A percentile compares a stretch with the other conserved stretches of the same genome.
Conservation (phyloP, 2,797 vertebrate species). For the Sus cebifrons region DNA sequence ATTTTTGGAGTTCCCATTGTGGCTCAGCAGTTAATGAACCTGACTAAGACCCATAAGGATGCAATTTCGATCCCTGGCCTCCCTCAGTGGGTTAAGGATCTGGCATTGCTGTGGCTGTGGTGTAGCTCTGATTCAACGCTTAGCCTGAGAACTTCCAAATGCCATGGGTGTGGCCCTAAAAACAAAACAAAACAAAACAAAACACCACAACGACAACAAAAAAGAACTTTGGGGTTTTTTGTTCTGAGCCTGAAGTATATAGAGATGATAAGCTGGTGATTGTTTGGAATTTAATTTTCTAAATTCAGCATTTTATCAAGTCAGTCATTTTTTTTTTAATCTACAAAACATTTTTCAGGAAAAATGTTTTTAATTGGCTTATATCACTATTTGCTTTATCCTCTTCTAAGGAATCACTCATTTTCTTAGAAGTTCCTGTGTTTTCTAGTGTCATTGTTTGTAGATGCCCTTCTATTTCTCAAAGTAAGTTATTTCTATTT, state of each 20-base stretch:
- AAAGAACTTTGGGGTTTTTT: neutral
- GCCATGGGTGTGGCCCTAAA: no score
- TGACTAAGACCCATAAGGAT: no score
- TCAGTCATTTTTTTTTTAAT: neutral
- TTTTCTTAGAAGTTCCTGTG: constrained; percentile 1
- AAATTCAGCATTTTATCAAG: constrained; percentile 32
- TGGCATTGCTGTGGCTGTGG: no score
- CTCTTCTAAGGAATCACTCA: neutral
- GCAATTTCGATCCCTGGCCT: no score
- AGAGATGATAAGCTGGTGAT: neutral
- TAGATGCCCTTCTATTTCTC: constrained; percentile 23
- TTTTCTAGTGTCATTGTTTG: neutral
- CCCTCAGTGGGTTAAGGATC: no score
- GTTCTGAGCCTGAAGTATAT: neutral
- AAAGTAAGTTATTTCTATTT: neutral
- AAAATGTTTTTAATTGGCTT: constrained; percentile 33
- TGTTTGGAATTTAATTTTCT: neutral
- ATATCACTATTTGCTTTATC: constrained; percentile 47
- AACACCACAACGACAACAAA: no score
- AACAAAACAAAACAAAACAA: no score
- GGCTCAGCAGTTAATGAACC: no score
- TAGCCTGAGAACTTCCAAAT: no score
- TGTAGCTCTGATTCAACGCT: no score
- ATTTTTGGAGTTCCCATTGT: neutral
- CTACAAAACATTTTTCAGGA: constrained; percentile 31